A percentile compares a stretch with the other conserved stretches of the same genome.
Conservation (phyloP, 2,797 vertebrate genomes). For the Smutsia gigantea region DNA sequence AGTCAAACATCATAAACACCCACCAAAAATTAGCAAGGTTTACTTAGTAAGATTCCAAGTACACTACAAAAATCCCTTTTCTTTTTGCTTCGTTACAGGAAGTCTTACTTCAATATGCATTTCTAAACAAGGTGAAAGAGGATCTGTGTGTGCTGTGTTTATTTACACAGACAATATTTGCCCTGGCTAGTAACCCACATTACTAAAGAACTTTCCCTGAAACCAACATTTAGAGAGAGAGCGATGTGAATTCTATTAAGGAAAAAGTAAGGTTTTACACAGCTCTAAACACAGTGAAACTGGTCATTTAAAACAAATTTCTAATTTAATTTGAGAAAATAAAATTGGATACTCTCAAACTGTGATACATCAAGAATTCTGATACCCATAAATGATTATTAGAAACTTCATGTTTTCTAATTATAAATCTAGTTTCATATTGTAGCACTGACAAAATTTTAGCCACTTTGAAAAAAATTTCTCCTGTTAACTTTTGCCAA, state of each 20-base stretch:
- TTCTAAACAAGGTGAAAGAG: conserved; percentile 69
- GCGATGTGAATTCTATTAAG: conserved; percentile 54
- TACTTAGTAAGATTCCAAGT: conserved; percentile 48
- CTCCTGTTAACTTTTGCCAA: background rate
- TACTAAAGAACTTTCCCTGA: conserved; percentile 61
- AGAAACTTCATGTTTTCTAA: conserved; percentile 5
- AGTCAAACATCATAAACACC: conserved; percentile 67
- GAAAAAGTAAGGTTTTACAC: conserved; percentile 47
- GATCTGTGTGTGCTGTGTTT: conserved; percentile 67
- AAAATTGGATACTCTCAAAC: conserved; percentile 46
- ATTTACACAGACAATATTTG: conserved; percentile 70
- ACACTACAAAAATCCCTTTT: conserved; percentile 56
- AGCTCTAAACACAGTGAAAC: conserved; percentile 21
- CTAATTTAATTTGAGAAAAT: conserved; percentile 52
- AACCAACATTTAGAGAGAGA: conserved; percentile 58
- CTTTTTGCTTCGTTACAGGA: conserved; percentile 66
- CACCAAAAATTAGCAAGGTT: conserved; percentile 58
- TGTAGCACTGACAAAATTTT: conserved; percentile 9
- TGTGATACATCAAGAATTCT: background rate
- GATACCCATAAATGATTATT: background rate
- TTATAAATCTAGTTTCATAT: conserved; percentile 43
- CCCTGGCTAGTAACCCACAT: conserved; percentile 61
- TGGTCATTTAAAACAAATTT: conserved; percentile 47
- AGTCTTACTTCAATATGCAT: conserved; percentile 57
- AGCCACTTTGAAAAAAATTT: background rate